These are phyloP conservation scores for Metellina segmentata DNA, from an alignment of 2,888 invertebrate genomes.

Conservation along the genomic window DNA sequence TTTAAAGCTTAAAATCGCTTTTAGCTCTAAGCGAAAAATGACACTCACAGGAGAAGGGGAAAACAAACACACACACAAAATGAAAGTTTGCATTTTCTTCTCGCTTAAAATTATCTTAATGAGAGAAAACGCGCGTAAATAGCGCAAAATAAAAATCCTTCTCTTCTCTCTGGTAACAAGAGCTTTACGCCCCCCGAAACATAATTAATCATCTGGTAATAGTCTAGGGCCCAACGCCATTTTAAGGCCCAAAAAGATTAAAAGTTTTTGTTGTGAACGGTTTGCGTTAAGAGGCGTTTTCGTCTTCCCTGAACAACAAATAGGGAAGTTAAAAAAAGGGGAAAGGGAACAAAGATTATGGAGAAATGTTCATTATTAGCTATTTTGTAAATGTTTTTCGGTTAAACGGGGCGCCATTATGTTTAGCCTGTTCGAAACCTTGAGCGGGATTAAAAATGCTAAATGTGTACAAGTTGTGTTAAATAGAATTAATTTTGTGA, in stretches of 20 bases:
- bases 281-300: not conserved
- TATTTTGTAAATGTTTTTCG: not conserved
- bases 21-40: conserved; percentile 46
- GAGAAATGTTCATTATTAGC: conserved; percentile 9
- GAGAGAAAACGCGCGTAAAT: conserved; percentile 32
- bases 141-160: conserved; percentile 47
- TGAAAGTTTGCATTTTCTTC: conserved; percentile 3
- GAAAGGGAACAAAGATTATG: not conserved
- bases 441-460: not conserved
- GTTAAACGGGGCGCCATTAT: not conserved
- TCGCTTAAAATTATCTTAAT: conserved; percentile 57
- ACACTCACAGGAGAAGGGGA: conserved; percentile 6
- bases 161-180: conserved; percentile 32
- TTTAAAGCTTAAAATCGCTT: conserved; percentile 42
- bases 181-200: conserved; percentile 12
- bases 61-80: conserved; percentile 14
- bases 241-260: conserved; percentile 20
- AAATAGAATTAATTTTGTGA: not conserved
- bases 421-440: not conserved
- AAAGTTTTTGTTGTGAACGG: conserved; percentile 23
- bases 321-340: not conserved
- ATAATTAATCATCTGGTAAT: conserved; percentile 55
- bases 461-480: not conserved
- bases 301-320: not conserved
- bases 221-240: not conserved